A percentile compares a stretch with the other conserved stretches of the same genome.
Evolutionary conservation across 2,888 invertebrate genomes (phyloP).

Genomic region (Anthoptus insignis): DNA sequence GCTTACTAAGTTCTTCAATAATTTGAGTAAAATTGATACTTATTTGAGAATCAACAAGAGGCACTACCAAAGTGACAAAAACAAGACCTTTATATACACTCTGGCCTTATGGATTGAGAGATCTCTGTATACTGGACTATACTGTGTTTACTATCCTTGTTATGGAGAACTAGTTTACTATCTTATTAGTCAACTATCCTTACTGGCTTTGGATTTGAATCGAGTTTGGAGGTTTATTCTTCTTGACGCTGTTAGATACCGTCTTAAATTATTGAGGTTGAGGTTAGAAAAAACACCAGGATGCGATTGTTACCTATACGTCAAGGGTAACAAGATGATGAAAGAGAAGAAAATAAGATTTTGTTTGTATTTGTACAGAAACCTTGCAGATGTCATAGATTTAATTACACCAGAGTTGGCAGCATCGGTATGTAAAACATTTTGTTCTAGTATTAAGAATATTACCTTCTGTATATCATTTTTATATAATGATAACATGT

Average conservation of each 20-base stretch:
- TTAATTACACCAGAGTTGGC: slow-evolving; percentile 68
- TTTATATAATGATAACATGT: too few species aligned
- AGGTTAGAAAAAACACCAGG: slow-evolving; percentile 67
- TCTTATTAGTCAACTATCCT: slow-evolving; percentile 61
- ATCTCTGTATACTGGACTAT: slow-evolving; percentile 58
- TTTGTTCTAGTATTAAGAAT: background rate
- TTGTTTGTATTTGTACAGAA: slow-evolving; percentile 64
- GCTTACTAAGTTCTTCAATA: slow-evolving; percentile 57
- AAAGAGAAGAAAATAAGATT: slow-evolving; percentile 68
- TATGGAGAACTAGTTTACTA: slow-evolving; percentile 56
- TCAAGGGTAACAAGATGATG: slow-evolving; percentile 63
- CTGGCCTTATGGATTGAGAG: slow-evolving; percentile 61
- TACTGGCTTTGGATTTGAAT: slow-evolving; percentile 70
- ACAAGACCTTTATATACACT: slow-evolving; percentile 55
- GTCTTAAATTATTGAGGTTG: slow-evolving; percentile 64
- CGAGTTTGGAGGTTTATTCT: slow-evolving; percentile 73
- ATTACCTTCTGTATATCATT: too few species aligned
- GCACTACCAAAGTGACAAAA: slow-evolving; percentile 55
- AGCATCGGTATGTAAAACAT: slow-evolving; percentile 65
- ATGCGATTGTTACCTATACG: slow-evolving; percentile 66
- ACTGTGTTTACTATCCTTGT: slow-evolving; percentile 59
- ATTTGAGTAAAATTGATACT: slow-evolving; percentile 59
- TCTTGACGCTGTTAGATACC: slow-evolving; percentile 66
- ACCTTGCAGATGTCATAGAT: slow-evolving; percentile 69
- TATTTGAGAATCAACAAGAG: slow-evolving; percentile 63